Evolutionary conservation across 2,888 invertebrate species (phyloP), one percentile per base, ranked within the genome.

Genomic region (Sarcophaga carnaria): DNA sequence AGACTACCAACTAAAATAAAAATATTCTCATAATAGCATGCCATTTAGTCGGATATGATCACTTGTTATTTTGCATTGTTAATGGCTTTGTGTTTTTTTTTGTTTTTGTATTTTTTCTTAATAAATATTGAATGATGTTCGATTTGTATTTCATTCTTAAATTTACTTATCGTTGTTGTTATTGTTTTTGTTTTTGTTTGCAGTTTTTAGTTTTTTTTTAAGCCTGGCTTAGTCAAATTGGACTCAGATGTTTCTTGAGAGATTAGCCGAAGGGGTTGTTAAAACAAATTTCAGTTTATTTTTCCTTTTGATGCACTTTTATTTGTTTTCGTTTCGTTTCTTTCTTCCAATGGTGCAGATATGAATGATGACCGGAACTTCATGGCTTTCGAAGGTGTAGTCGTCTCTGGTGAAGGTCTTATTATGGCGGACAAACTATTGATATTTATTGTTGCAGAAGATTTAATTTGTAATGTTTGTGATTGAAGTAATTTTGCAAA

Each of bases 181-280:
- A 49, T 71, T 60, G 47, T 59, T 62, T 37, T 71, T 60, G 47
- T 59, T 62, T 37, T 20, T 17, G 8, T 59, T 69, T 71, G 22
- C 76, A 27, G 27, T 27, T 27, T 27, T 27, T 27, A 49, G 69
- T 75, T 78, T 66, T 71, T 66, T 71, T 80, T 80, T 67, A 70
- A 79, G 63, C 75, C 76, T 83, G 83, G 77, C 71, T 80, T 80
- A 80, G 88, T 83, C 86, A 88, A 88, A 87, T 82, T 89, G 83
- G 72, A 77, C 88, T 89, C 88, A 89, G 89, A 88, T 89, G 89
- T 88, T 89, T 87, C 67, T 49, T 45, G 27, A 75, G 63, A 89
- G 88, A 89, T 88, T 88, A 88, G 87, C 88, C 86, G 69, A 83
- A 88, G 88, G 88, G 89, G 88, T 86, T 88, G 86, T 85, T 85